Base-by-base conservation (phyloP, 2,113 vertebrate genomes). In the Engystomops pustulosus region DNA sequence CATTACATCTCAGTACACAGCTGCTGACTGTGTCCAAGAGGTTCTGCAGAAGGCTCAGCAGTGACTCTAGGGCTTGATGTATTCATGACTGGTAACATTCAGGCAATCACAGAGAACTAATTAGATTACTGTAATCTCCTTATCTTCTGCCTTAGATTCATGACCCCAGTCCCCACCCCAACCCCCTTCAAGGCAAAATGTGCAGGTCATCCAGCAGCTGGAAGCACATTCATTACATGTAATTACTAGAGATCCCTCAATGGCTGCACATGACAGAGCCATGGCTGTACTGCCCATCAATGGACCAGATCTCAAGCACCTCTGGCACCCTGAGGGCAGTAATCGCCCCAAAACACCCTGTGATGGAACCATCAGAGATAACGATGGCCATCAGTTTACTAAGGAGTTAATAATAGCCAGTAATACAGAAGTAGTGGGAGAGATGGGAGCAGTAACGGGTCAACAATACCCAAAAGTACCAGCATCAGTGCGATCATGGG, bases 91-190 rank as follows among this genome's bases (percentile, higher is more conserved):
- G 12, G 27, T 36, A 51, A 20, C 18, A 49, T 14, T 36, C 55
- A 68, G 25, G 15, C 1, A 9, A 69, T 81, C 32, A 41, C 7
- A 70, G 2, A 70, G 68, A 69, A 82, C 47, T 72, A 60, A 82
- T 82, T 51, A 71, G 68, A 71, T 71, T 41, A 81, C 47, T 27
- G n/a, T 72, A 82, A 82, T 82, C 80, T 58, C 47, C 6, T 82
- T 82, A 72, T 72, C 68, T 58, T 11, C 32, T 6, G 30, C 18
- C 47, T 55, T 30, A 32, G 62, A 69, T 30, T 51, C 27, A 6
- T 25, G 38, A 36, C 47, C 32, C 41, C 27, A n/a, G 2, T 20
- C 18, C 18, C 49, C 17, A 36, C 47, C 32, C 25, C 27, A 25
- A 4, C 49, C 49, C 4, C 49, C 49, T 49, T 9, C 44, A 47